Base-by-base conservation (phyloP, 2,797 vertebrate species). In the Pantherophis alleghaniensis region DNA sequence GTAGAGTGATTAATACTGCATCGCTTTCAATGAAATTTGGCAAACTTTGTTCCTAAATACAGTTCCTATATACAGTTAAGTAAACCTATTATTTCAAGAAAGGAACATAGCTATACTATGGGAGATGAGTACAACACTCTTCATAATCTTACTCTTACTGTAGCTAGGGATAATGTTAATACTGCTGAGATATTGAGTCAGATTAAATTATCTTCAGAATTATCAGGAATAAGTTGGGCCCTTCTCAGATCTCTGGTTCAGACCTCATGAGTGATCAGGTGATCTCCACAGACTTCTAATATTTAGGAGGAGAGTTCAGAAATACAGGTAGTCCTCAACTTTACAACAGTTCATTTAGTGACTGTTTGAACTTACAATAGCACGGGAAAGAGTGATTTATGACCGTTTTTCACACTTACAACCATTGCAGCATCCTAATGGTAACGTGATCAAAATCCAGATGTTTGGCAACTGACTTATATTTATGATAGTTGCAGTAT, bases 291-390 rank as follows among this genome's bases (percentile, higher is more conserved):
- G 16, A 79, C 32, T 79, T 79, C 16, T 22, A 91, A 1, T 89
- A 51, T 92, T 96, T 94, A 92, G 47, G 47, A 69, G 18, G 28
- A 47, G 11, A 53, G 6, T 66, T 69, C 42, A 90, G 26, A 47
- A n/a, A 53, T 53, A 69, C 63, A 69, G 63, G 28, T 69, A 14
- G 63, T 69, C 63, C 28, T 69, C 63, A n/a, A 69, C 63, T n/a
- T 69, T 69, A 69, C 13, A 69, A 69, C 13, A 69, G 13, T 69
- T 69, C 63, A 69, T 69, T 66, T 69, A 69, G 13, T 14, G 28
- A 69, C 28, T n/a, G 5, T 69, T 69, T 14, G 28, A 69, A n/a
- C 12, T 69, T 74, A 37, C 6, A 74, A 37, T 18, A 74, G 14
- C n/a, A 74, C 0, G 16, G 14, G n/a, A 74, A 74, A 37, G n/a